phyloP scores from a whole-genome alignment of 1,140 invertebrate species.

The Pogonus chalceus region DNA sequence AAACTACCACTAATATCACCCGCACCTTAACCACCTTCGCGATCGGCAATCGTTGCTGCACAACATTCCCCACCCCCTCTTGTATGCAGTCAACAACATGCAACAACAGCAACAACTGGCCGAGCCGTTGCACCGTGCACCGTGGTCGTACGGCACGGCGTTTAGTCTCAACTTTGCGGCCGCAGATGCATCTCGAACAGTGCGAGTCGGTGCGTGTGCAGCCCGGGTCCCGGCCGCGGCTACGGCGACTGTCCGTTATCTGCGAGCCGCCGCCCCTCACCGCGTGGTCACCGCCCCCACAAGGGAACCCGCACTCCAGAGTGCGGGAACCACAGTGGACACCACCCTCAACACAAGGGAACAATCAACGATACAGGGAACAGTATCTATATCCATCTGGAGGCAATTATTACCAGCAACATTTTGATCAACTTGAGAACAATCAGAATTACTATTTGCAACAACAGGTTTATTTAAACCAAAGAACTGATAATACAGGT shows the following conservation, averaged over 20 bases:
- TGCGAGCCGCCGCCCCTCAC: conserved; percentile 9
- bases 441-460: neutral
- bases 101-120: neutral
- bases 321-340: neutral
- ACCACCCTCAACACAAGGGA: neutral
- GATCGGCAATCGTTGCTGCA: too few relatives aligned
- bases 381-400: neutral
- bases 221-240: conserved; percentile 7
- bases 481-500: neutral
- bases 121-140: too few relatives aligned
- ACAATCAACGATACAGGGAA: neutral
- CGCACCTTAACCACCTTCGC: too few relatives aligned
- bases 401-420: neutral
- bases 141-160: too few relatives aligned
- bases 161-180: conserved; percentile 13
- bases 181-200: conserved; percentile 20
- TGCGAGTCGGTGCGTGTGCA: conserved; percentile 18
- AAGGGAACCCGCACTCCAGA: neutral
- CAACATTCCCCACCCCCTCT: too few relatives aligned
- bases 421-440: too few relatives aligned
- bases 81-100: too few relatives aligned
- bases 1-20: too few relatives aligned
- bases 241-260: conserved; percentile 10
- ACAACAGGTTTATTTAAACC: neutral
- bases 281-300: too few relatives aligned